A percentile compares a stretch with the other conserved stretches of the same genome.
These are phyloP conservation scores for Hybognathus amarus DNA, from an alignment of 2,797 vertebrate genomes.

Conservation along the genomic window DNA sequence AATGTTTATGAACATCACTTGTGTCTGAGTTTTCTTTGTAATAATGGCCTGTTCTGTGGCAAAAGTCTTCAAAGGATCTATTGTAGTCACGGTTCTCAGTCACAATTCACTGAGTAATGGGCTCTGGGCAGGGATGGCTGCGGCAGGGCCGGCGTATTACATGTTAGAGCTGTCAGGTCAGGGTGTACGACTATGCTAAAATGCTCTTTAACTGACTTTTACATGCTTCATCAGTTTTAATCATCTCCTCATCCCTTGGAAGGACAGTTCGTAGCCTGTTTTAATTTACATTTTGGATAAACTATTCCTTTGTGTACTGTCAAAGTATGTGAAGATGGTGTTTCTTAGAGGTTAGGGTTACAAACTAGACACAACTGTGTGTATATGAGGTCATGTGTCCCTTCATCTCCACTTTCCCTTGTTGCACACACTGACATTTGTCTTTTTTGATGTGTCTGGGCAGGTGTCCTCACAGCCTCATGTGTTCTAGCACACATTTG, in stretches of 20 bases:
- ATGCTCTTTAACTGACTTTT: slow-evolving; percentile 27
- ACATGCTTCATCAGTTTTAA: slow-evolving; percentile 23
- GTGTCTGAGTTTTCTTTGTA: slow-evolving; percentile 20
- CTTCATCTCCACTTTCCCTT: slow-evolving; percentile 21
- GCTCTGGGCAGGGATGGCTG: slow-evolving; percentile 20
- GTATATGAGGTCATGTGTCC: slow-evolving; percentile 20
- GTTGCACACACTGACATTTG: slow-evolving; percentile 16
- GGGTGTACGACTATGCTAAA: slow-evolving; percentile 14
- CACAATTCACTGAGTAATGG: slow-evolving; percentile 30
- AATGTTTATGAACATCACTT: slow-evolving; percentile 25
- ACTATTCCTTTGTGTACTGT: not conserved
- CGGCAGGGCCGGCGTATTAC: slow-evolving; percentile 5
- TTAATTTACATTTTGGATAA: not conserved
- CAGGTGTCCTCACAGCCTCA: not conserved
- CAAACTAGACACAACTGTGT: slow-evolving; percentile 5
- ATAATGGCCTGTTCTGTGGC: slow-evolving; percentile 40
- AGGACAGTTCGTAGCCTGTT: not conserved
- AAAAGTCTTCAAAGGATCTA: slow-evolving; percentile 26
- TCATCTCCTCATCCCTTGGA: slow-evolving; percentile 8
- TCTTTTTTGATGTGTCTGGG: slow-evolving; percentile 11
- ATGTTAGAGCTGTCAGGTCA: not conserved
- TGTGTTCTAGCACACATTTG: slow-evolving; percentile 9
- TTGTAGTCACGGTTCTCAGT: slow-evolving; percentile 27
- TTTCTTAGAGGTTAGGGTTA: not conserved
- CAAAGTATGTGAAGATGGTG: not conserved